Conservation (phyloP, 2,888 invertebrate genomes). For the Cenopis cana region DNA sequence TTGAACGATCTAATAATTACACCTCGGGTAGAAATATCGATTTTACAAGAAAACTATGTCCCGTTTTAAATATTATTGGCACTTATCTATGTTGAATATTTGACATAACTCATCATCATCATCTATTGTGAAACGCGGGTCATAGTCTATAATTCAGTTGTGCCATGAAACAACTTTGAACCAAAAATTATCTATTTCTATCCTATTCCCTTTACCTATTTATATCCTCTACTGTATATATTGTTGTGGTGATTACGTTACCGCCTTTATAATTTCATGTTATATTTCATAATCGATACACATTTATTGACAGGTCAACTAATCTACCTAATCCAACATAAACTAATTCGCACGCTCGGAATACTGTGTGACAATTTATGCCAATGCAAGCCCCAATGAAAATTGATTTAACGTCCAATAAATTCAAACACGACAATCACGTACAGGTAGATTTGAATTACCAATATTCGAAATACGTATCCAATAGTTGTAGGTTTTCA, state of each 20-base stretch:
- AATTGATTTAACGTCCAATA: slow-evolving; percentile 41
- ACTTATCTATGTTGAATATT: not conserved
- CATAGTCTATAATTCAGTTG: no score
- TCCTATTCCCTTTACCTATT: no score
- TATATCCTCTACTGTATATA: not conserved
- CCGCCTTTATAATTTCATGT: not conserved
- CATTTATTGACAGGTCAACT: slow-evolving; percentile 16
- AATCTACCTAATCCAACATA: slow-evolving; percentile 34
- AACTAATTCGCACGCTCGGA: slow-evolving; percentile 37
- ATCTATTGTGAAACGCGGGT: no score
- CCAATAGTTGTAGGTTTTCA: not conserved
- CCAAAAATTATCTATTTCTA: not conserved
- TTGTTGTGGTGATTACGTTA: not conserved
- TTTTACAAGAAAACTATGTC: no score
- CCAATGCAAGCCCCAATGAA: slow-evolving; percentile 37
- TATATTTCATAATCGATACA: slow-evolving; percentile 7
- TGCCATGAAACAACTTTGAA: not conserved
- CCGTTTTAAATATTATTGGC: not conserved
- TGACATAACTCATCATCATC: not conserved
- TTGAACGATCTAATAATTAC: no score
- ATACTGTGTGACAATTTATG: slow-evolving; percentile 38
- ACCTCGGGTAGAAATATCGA: no score
- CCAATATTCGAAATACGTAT: slow-evolving; percentile 21
- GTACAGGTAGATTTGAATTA: slow-evolving; percentile 35
- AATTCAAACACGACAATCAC: slow-evolving; percentile 41